Percentiles rank a stretch among this genome's conserved stretches.
These are phyloP conservation scores for Neuroterus valhalla DNA, from an alignment of 1,140 invertebrate species.

Conservation along the genomic window DNA sequence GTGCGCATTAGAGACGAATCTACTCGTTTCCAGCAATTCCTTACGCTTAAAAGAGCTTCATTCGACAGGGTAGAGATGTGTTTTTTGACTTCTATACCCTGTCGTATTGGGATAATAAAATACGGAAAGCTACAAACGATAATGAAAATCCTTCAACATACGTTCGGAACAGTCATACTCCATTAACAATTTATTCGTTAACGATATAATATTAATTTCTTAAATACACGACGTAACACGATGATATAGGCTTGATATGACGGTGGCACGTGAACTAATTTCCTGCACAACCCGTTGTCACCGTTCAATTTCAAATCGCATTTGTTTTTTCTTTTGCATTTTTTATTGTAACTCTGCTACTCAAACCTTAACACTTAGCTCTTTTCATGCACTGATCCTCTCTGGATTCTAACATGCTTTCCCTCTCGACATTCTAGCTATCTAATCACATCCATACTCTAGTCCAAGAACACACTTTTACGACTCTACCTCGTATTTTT, in stretches of 20 bases:
- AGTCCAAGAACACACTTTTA: slow-evolving; percentile 4
- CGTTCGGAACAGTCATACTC: slow-evolving; percentile 52
- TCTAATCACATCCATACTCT: slow-evolving; percentile 37
- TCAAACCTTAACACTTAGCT: slow-evolving; percentile 31
- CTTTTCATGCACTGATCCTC: slow-evolving; percentile 19
- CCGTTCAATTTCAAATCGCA: slow-evolving; percentile 51
- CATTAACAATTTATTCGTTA: slow-evolving; percentile 69
- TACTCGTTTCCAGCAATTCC: slow-evolving; percentile 7
- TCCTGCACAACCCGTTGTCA: slow-evolving; percentile 48
- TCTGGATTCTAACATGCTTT: slow-evolving; percentile 31
- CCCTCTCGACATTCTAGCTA: slow-evolving; percentile 42
- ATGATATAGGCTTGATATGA: slow-evolving; percentile 76
- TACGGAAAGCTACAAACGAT: not conserved
- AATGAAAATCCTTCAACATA: slow-evolving; percentile 31
- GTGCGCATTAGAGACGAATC: not conserved
- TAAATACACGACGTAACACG: slow-evolving; percentile 69
- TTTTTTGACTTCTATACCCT: not conserved
- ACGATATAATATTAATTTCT: slow-evolving; percentile 70
- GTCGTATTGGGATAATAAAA: not conserved
- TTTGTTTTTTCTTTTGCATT: slow-evolving; percentile 42
- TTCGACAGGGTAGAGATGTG: not conserved
- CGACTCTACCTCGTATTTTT: not conserved
- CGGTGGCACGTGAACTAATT: slow-evolving; percentile 61
- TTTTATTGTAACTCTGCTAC: slow-evolving; percentile 38
- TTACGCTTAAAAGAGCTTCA: not conserved